Evolutionary conservation across 2,113 vertebrate genomes (phyloP).

Genomic region (Microcebus lehilahytsara): DNA sequence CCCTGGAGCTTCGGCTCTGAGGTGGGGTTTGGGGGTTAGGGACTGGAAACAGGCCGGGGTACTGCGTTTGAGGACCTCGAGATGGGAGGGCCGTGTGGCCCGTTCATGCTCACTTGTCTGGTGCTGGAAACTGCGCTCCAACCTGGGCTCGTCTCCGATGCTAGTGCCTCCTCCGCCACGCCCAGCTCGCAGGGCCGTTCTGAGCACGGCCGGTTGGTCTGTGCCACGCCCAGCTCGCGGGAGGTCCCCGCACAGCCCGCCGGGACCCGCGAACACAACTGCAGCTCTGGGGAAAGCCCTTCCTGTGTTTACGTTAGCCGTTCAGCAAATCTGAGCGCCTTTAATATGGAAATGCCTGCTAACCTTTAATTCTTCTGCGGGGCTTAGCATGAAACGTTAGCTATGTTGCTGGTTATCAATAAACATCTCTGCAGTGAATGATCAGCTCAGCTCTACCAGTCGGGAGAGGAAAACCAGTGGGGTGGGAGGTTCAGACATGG

Average conservation of each 20-base stretch:
- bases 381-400: neutral
- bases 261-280: neutral
- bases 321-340: neutral
- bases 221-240: rapidly evolving
- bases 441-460: too few species aligned
- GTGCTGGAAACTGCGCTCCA: too few species aligned
- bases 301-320: rapidly evolving
- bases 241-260: neutral
- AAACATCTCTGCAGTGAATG: neutral
- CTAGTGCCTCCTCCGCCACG: rapidly evolving
- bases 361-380: neutral
- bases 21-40: neutral
- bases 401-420: too few species aligned
- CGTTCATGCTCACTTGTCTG: rapidly evolving
- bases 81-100: rapidly evolving
- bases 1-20: neutral
- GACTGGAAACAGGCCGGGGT: rapidly evolving
- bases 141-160: rapidly evolving
- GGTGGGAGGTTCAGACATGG: neutral
- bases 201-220: rapidly evolving
- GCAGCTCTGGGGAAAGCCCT: neutral
- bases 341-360: neutral
- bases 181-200: rapidly evolving
- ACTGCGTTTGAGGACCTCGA: rapidly evolving
- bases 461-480: neutral